A percentile compares a stretch with the other conserved stretches of the same genome.
These are phyloP conservation scores for Cephus rjabovi DNA, from an alignment of 2,888 invertebrate species.

Conservation along the genomic window DNA sequence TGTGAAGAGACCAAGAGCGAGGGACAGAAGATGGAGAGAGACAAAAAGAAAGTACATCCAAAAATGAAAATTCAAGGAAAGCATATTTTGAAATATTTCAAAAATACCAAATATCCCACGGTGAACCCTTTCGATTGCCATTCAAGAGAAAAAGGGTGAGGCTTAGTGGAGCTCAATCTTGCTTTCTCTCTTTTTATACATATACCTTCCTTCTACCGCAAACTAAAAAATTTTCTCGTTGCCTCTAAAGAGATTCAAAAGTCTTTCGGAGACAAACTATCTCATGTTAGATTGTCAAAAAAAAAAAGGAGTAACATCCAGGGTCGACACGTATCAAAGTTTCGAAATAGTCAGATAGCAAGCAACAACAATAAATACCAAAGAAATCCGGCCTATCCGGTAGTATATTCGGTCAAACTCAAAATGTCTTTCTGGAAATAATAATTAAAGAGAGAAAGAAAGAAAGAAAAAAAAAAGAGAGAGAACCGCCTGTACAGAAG, in stretches of 20 bases:
- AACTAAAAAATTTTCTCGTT: not conserved
- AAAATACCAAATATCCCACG: not conserved
- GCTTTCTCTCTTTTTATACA: conserved; percentile 10
- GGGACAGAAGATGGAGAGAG: not conserved
- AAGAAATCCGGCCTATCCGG: not conserved
- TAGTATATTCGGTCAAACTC: not conserved
- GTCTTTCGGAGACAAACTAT: not conserved
- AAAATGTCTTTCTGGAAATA: not conserved
- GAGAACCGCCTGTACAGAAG: not conserved
- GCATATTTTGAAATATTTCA: not conserved
- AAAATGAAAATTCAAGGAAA: not conserved
- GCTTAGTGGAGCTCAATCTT: conserved; percentile 5
- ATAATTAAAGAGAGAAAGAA: not conserved
- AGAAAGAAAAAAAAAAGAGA: not conserved
- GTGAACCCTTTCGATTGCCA: not conserved
- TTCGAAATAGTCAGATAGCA: not conserved
- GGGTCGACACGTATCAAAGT: not conserved
- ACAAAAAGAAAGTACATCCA: not conserved
- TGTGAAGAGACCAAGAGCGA: not conserved
- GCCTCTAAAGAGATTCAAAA: not conserved
- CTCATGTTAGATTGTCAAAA: not conserved
- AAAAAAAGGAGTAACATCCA: not conserved
- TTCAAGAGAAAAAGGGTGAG: not conserved
- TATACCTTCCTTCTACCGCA: not conserved
- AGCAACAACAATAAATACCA: not conserved